Base-by-base conservation (phyloP, 2,888 invertebrate genomes). In the Cyrtodaria siliqua region DNA sequence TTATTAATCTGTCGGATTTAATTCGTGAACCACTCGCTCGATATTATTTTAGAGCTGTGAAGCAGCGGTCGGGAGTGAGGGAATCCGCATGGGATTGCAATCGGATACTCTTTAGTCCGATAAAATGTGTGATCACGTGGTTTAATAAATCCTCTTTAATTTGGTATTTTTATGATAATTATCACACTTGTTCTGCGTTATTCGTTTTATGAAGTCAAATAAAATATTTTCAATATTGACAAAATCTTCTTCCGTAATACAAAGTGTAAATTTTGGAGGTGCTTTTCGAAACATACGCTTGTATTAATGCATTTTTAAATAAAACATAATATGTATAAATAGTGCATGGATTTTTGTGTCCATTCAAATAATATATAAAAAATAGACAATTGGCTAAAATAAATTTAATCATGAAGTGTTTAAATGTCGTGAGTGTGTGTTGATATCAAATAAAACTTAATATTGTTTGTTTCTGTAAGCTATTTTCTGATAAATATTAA, bases 41-140 rank as follows among this genome's bases (percentile, higher is more conserved):
- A 47, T 60, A 60, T 57, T 57, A 33, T 57, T 57, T 57, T 57
- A 57, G 52, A n/a, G 18, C 26, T 18, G 44, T 44, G 47, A 26
- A 24, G 47, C 26, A 3, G 55, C 62, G 71, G 71, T 71, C 63
- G 57, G 53, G 59, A 29, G 57, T 27, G 63, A 52, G 47, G 29
- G 38, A 44, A 52, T 26, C 71, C 71, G 59, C 63, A 71, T 63
- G 71, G 18, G 29, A 60, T 50, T 63, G 59, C 49, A 71, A 59
- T 57, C 50, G 14, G 23, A 47, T 47, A 47, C 47, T 47, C 47
- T 47, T 47, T 16, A 47, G 33, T 8, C 33, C 4, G 33, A 33
- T 33, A 33, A 33, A 33, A 33, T 33, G 33, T 33, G 33, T 12
- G 33, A 33, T 33, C 33, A 33, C 33, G 33, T 33, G 33, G 33